Evolutionary conservation across 2,888 invertebrate species (phyloP).

Genomic region (Eurytoma adleriae): DNA sequence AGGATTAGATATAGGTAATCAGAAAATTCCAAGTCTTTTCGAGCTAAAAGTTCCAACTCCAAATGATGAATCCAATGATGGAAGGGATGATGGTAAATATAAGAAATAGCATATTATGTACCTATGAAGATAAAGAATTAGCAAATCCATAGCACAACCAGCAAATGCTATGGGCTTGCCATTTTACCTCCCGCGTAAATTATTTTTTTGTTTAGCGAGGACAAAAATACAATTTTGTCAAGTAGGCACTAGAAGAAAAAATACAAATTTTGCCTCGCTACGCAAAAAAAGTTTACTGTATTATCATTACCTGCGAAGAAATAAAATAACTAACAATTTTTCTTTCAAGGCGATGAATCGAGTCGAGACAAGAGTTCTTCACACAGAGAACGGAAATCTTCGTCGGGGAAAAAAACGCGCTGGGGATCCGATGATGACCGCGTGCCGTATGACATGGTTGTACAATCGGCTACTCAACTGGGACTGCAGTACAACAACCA

Average conservation of each 20-base stretch:
- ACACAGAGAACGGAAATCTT: conserved; percentile 69
- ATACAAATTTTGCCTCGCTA: too few species aligned
- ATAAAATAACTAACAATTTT: too few species aligned
- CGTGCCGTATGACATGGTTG: conserved; percentile 72
- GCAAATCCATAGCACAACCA: too few species aligned
- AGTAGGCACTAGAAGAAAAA: too few species aligned
- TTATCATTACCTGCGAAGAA: too few species aligned
- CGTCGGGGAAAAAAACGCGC: conserved; percentile 72
- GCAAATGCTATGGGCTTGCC: too few species aligned
- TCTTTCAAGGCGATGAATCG: conserved; percentile 57
- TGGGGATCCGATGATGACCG: conserved; percentile 75
- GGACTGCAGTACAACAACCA: conserved; percentile 69
- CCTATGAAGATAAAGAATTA: too few species aligned
- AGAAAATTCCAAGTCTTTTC: conserved; percentile 75
- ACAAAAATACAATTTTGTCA: too few species aligned
- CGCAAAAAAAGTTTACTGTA: too few species aligned
- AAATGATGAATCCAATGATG: conserved; percentile 57
- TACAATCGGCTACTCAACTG: conserved; percentile 72
- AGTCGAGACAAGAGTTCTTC: conserved; percentile 48
- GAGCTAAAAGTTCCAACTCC: conserved; percentile 73
- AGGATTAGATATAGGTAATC: conserved; percentile 66
- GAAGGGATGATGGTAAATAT: conserved; percentile 68
- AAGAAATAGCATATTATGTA: background rate
- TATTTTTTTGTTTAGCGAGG: too few species aligned
- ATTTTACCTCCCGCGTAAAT: too few species aligned